Conservation (phyloP, 2,113 vertebrate species). For the Caloenas nicobarica region DNA sequence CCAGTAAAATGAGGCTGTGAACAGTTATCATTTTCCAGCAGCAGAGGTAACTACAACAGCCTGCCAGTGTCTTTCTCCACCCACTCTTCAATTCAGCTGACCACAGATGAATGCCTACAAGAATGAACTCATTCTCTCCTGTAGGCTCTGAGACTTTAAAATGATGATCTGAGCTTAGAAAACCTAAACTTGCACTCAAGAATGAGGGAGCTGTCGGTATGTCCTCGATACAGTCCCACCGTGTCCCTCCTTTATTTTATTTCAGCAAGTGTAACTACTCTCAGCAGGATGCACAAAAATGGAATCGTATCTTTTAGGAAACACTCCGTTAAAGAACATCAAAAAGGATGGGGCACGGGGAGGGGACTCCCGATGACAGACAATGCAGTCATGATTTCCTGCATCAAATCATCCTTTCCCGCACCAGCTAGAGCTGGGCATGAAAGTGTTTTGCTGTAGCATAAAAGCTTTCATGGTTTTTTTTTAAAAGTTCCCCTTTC, state of each 20-base stretch:
- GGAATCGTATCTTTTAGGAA: neutral
- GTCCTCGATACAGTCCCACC: accelerated
- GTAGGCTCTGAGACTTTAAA: neutral
- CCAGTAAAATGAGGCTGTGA: accelerated
- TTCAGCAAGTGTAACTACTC: neutral
- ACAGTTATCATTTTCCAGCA: neutral
- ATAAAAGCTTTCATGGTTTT: neutral
- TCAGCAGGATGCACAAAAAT: neutral
- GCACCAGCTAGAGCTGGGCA: neutral
- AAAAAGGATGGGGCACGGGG: accelerated
- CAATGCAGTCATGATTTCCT: neutral
- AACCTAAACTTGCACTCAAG: neutral
- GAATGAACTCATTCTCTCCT: neutral
- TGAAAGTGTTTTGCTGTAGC: neutral
- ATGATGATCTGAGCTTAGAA: neutral
- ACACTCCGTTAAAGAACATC: neutral
- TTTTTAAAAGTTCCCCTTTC: neutral
- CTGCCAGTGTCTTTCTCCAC: neutral
- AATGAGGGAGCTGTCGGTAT: neutral
- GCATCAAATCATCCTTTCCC: neutral
- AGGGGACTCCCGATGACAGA: neutral
- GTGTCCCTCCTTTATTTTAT: neutral
- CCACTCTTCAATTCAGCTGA: neutral
- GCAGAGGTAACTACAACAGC: neutral
- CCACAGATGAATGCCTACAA: neutral